These are phyloP conservation scores for Fulmarus glacialis DNA, from an alignment of 2,113 vertebrate genomes.

Conservation along the genomic window DNA sequence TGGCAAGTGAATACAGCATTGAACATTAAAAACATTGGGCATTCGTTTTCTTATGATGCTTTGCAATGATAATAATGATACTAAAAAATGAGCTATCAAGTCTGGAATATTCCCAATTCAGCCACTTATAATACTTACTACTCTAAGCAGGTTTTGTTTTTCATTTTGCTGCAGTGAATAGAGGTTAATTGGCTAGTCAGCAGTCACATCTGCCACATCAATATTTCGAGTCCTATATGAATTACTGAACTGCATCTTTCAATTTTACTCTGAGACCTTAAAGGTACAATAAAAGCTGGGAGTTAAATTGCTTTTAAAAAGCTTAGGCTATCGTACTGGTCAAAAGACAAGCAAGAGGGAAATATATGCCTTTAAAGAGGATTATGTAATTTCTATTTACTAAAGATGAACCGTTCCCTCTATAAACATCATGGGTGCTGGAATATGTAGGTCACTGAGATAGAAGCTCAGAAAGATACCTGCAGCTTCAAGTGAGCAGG, in stretches of 20 bases:
- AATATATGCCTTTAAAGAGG: slow-evolving; percentile 36
- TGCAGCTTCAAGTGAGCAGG: neutral
- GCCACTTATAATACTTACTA: neutral
- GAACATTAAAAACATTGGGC: neutral
- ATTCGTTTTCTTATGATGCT: neutral
- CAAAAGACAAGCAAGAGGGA: slow-evolving; percentile 46
- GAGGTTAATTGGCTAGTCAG: slow-evolving; percentile 17
- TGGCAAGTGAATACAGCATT: neutral
- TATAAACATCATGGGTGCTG: neutral
- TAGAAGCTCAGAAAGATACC: neutral
- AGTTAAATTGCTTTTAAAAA: slow-evolving; percentile 65
- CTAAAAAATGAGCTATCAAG: neutral
- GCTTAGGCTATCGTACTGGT: neutral
- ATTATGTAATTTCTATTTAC: slow-evolving; percentile 42
- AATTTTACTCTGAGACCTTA: slow-evolving; percentile 40
- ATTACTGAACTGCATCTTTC: slow-evolving; percentile 52
- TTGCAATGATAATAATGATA: neutral
- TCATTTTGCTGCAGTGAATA: neutral
- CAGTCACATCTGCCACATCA: neutral
- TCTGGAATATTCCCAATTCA: slow-evolving; percentile 1
- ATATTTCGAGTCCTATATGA: neutral
- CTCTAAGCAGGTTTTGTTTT: slow-evolving; percentile 18
- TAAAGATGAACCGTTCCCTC: neutral
- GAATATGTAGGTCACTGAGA: slow-evolving; percentile 30
- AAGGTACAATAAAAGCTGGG: slow-evolving; percentile 29